Base-by-base conservation (phyloP, 2,797 vertebrate species). In the Gambelia wislizenii region DNA sequence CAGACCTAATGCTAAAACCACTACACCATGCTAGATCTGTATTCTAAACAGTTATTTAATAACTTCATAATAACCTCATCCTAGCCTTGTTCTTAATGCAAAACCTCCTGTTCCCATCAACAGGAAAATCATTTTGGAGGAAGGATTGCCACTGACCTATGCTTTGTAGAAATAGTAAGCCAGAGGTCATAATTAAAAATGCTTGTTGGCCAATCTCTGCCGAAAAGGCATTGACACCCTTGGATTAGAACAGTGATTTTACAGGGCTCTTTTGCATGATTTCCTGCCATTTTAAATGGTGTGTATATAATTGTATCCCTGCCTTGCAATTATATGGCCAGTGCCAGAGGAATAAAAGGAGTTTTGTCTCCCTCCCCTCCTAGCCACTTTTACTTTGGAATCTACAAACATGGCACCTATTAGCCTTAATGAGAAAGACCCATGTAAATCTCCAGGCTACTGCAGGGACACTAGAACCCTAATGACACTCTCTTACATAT, bases 21-120 rank as follows among this genome's bases (percentile, higher is more conserved):
- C 30, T 67, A 30, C 64, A 67, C 27, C 8, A 12, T 30, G 9
- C 64, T 67, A 27, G 8, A 10, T 67, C 30, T 67, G 64, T 30
- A 30, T 67, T 67, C 27, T 30, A 36, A 67, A 47, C 25, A 69
- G n/a, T 10, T 27, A 47, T 33, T 77, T 49, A 47, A 67, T 49
- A 78, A 78, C 85, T 91, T 86, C 84, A 86, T 56, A 80, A 85
- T 56, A 89, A 77, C 25, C 88, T 92, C 1, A 0, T 90, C 89
- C 89, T 78, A 75, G 36, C 75, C 84, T 90, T 93, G 85, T 92
- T 90, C 79, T 91, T 89, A 89, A 88, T 89, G 89, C 84, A 91
- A 92, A 85, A 85, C n/a, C 81, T 93, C 89, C 75, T 83, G 70
- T 83, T 83, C 90, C 86, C 84, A 83, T 82, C 70, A 0, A 92